Evolutionary conservation across 2,888 invertebrate species (phyloP).

Genomic region (Mythimna loreyi): DNA sequence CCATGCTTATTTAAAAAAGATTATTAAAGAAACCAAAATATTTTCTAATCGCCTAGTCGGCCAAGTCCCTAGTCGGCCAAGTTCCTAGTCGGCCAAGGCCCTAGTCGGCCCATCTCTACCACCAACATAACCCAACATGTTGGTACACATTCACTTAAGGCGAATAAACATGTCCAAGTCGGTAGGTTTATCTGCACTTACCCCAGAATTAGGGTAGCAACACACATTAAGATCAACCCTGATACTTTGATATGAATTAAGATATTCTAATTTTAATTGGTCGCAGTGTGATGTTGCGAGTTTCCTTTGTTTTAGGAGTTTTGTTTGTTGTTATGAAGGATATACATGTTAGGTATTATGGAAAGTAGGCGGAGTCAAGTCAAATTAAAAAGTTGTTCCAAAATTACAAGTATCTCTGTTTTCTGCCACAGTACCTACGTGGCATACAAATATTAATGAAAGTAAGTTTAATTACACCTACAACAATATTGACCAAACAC

Average conservation of each 20-base stretch:
- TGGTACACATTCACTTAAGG: conserved; percentile 82
- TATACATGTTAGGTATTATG: neutral
- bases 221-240: conserved; percentile 90
- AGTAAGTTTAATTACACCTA: too few relatives aligned
- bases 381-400: too few relatives aligned
- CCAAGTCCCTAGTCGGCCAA: too few relatives aligned
- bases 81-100: too few relatives aligned
- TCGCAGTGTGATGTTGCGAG: conserved; percentile 69
- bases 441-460: too few relatives aligned
- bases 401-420: too few relatives aligned
- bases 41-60: too few relatives aligned
- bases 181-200: conserved; percentile 83
- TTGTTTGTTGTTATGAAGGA: conserved; percentile 23
- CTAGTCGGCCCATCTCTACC: neutral
- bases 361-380: too few relatives aligned
- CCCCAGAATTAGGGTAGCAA: conserved; percentile 88
- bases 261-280: conserved; percentile 93
- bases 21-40: too few relatives aligned
- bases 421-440: too few relatives aligned
- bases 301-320: conserved; percentile 63
- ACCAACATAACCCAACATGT: conserved; percentile 46
- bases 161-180: conserved; percentile 87
- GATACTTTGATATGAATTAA: conserved; percentile 93
- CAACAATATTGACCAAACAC: too few relatives aligned
- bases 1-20: too few relatives aligned